Evolutionary conservation across 2,113 vertebrate species (phyloP).

Genomic region (Carassius auratus): DNA sequence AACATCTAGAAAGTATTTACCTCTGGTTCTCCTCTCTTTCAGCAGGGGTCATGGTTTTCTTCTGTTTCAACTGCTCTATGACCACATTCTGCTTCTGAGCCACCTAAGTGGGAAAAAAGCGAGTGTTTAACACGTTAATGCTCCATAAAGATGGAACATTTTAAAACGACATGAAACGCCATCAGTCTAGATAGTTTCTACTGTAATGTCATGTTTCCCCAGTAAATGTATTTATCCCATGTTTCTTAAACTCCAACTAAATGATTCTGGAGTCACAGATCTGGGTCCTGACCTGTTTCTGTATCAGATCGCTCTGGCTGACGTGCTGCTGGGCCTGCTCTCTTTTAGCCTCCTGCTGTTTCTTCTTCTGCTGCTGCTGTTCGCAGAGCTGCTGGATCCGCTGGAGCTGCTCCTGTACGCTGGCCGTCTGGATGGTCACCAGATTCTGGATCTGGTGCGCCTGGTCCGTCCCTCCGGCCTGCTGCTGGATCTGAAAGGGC

Average conservation of each 20-base stretch:
- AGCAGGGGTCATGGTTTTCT: constrained; percentile 88
- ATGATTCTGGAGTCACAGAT: background rate
- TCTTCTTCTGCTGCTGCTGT: constrained; percentile 85
- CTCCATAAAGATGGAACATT: background rate
- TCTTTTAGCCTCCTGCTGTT: constrained; percentile 85
- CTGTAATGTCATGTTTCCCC: background rate
- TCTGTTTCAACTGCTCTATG: constrained; percentile 93
- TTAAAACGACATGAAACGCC: background rate
- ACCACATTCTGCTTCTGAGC: constrained; percentile 89
- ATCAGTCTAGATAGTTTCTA: background rate
- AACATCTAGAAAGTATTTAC: constrained; percentile 50
- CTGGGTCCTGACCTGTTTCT: constrained; percentile 85
- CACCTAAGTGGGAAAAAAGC: constrained; percentile 69
- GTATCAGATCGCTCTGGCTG: constrained; percentile 87
- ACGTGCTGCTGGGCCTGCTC: constrained; percentile 85
- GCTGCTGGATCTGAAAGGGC: constrained; percentile 86
- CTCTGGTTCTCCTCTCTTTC: constrained; percentile 90
- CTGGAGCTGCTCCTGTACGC: constrained; percentile 91
- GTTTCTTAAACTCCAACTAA: background rate
- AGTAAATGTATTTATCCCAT: background rate
- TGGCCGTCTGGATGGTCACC: constrained; percentile 90
- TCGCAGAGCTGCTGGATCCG: constrained; percentile 90
- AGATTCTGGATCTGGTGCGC: constrained; percentile 90
- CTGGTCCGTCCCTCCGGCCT: constrained; percentile 73
- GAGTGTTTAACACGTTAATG: background rate